A percentile compares a stretch with the other conserved stretches of the same genome.
phyloP scores from a whole-genome alignment of 2,888 invertebrate genomes.

The Megalurothrips usitatus region DNA sequence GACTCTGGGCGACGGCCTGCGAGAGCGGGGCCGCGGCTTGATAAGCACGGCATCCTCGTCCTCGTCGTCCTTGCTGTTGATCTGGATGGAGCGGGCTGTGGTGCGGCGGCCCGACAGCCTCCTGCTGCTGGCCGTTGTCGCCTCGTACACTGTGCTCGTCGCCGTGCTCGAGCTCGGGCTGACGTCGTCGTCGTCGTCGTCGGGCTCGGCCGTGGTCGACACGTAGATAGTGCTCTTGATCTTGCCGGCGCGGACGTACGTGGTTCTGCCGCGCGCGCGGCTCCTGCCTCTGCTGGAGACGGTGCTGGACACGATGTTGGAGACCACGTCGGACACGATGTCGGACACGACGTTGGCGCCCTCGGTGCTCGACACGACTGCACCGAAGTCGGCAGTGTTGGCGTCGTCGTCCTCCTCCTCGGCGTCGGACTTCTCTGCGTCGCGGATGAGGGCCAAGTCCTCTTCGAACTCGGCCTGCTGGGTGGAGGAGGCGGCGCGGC shows the following conservation, averaged over 20 bases:
- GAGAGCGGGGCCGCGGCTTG: background rate
- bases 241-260: constrained; percentile 9
- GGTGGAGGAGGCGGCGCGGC: background rate
- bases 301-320: background rate
- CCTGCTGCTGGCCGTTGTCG: constrained; percentile 33
- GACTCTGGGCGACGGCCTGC: background rate
- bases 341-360: background rate
- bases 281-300: background rate
- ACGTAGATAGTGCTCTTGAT: constrained; percentile 47
- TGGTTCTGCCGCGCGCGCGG: constrained; percentile 10
- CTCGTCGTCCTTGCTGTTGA: constrained; percentile 21
- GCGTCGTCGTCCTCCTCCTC: constrained; percentile 7
- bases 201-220: constrained; percentile 14
- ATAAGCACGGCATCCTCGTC: background rate
- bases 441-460: constrained; percentile 19
- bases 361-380: background rate
- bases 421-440: constrained; percentile 8
- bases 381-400: background rate
- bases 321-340: background rate
- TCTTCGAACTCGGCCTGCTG: constrained; percentile 4
- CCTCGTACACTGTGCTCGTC: constrained; percentile 33
- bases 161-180: constrained; percentile 9
- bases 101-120: background rate
- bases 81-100: constrained; percentile 13
- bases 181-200: constrained; percentile 50